Conservation (phyloP, 2,888 invertebrate species). For the Conops quadrifasciatus region DNA sequence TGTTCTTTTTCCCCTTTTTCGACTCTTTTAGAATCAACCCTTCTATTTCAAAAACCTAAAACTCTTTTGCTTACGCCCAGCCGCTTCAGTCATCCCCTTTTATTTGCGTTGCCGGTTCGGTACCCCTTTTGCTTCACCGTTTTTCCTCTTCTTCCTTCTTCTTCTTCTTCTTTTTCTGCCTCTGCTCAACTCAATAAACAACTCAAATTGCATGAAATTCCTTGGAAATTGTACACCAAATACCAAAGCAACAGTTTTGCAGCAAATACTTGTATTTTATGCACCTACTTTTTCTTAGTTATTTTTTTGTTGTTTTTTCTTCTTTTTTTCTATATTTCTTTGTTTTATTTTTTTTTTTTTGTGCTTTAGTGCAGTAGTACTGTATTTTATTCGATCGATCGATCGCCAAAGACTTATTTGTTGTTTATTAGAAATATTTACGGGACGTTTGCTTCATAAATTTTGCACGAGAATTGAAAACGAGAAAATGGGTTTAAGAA, state of each 20-base stretch:
- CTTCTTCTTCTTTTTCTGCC: neutral
- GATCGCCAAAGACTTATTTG: no score
- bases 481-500: neutral
- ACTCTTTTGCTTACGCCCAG: no score
- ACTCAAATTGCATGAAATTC: conserved; percentile 4
- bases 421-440: no score
- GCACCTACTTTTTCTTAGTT: no score
- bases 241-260: neutral
- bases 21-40: no score
- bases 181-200: conserved; percentile 2
- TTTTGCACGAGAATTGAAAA: neutral
- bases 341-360: no score
- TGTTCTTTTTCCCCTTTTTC: no score
- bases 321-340: no score
- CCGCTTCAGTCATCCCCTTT: neutral
- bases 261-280: neutral
- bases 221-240: neutral
- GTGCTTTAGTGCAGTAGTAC: no score
- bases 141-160: neutral
- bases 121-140: neutral
- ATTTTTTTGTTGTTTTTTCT: no score
- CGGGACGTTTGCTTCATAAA: neutral
- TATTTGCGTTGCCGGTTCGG: neutral
- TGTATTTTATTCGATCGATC: no score
- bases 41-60: no score